Evolutionary conservation across 1,140 invertebrate genomes (phyloP).

Genomic region (Fopius arisanus): DNA sequence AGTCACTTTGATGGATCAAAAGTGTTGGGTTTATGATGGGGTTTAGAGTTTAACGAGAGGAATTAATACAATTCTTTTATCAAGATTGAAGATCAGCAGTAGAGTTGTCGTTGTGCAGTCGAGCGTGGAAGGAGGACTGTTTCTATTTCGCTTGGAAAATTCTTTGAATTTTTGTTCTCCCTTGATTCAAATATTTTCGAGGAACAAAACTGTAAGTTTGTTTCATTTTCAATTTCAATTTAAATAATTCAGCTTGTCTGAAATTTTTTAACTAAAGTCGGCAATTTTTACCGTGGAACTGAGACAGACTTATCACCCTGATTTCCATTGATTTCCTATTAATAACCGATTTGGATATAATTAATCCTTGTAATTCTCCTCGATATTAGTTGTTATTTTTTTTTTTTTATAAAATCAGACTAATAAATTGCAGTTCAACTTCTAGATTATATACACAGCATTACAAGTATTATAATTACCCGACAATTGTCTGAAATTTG

Average conservation of each 20-base stretch:
- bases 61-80: slow-evolving; percentile 1
- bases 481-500: background rate
- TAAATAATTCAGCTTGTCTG: too few relatives aligned
- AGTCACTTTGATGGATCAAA: background rate
- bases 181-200: background rate
- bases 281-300: too few relatives aligned
- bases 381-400: too few relatives aligned
- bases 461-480: background rate
- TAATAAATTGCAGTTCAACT: too few relatives aligned
- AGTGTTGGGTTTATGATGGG: background rate
- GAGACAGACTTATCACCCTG: too few relatives aligned
- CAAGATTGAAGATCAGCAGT: background rate
- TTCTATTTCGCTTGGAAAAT: background rate
- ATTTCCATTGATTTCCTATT: too few relatives aligned
- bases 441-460: too few relatives aligned
- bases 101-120: background rate
- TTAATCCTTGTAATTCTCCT: too few relatives aligned
- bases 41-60: background rate
- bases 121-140: slow-evolving; percentile 1
- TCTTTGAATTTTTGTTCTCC: background rate
- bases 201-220: background rate
- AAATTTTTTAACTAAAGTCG: too few relatives aligned
- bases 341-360: too few relatives aligned
- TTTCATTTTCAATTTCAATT: too few relatives aligned
- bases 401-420: too few relatives aligned